phyloP scores from a whole-genome alignment of 1,140 invertebrate genomes.

The Contarinia nasturtii region DNA sequence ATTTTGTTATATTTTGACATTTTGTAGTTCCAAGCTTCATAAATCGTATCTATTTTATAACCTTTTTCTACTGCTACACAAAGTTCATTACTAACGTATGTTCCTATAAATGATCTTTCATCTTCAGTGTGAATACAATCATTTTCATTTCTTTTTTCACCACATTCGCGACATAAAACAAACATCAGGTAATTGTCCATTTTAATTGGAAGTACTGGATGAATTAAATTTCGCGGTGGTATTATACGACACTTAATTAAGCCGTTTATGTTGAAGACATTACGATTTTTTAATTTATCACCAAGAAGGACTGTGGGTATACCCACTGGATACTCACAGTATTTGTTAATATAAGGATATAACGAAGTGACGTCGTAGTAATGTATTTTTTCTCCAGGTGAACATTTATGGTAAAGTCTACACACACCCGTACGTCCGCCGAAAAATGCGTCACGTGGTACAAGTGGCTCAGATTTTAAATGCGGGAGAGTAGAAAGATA shows the following conservation, averaged over 20 bases:
- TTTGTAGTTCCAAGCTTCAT: neutral
- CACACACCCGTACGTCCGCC: no score
- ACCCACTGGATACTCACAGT: constrained; percentile 1
- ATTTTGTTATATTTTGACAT: neutral
- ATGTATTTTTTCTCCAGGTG: constrained; percentile 2
- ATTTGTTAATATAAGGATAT: constrained; percentile 5
- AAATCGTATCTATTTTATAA: neutral
- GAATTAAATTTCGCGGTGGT: neutral
- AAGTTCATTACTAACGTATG: neutral
- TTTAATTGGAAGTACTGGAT: neutral
- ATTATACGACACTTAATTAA: neutral
- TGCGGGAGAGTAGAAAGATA: no score
- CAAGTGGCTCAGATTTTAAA: no score
- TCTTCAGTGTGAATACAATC: neutral
- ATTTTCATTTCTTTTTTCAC: neutral
- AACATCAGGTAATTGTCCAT: neutral
- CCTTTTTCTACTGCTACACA: neutral
- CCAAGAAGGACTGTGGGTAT: neutral
- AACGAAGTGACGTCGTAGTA: neutral
- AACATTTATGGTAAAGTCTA: neutral
- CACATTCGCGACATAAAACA: neutral
- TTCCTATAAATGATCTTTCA: neutral
- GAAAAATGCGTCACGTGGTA: no score
- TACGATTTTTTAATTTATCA: neutral
- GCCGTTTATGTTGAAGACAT: neutral